Conservation (phyloP, 2,797 vertebrate species). For the Rousettus madagascariensis region DNA sequence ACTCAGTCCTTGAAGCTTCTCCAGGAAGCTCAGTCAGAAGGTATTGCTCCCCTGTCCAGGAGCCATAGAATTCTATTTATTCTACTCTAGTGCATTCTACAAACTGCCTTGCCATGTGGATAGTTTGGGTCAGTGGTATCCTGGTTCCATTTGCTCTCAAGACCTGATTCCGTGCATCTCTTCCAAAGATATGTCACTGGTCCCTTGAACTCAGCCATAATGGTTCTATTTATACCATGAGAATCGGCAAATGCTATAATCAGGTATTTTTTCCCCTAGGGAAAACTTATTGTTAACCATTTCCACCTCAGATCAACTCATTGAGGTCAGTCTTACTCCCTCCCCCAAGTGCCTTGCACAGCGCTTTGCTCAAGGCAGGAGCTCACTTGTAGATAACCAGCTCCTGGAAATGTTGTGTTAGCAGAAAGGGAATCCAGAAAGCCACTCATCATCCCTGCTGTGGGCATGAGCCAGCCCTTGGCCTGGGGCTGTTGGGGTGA, state of each 20-base stretch:
- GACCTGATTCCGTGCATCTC: not conserved
- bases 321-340: not conserved
- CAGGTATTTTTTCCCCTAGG: not conserved
- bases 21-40: not conserved
- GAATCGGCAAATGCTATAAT: not conserved
- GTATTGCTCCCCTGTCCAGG: not conserved
- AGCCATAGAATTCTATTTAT: not conserved
- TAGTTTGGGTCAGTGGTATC: not conserved
- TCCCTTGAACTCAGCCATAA: not conserved
- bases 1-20: not conserved
- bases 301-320: not conserved
- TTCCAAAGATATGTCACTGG: not conserved
- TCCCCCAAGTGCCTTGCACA: not conserved
- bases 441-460: not conserved
- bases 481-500: fast-evolving
- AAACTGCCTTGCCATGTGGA: not conserved
- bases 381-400: not conserved
- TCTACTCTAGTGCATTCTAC: not conserved
- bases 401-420: not conserved
- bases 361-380: not conserved
- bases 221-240: not conserved
- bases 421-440: not conserved
- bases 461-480: not conserved
- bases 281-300: not conserved
- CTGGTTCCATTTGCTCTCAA: not conserved